Evolutionary conservation across 2,797 vertebrate species (phyloP), one percentile per base, ranked within the genome.

Genomic region (Anisognathus igniventris): DNA sequence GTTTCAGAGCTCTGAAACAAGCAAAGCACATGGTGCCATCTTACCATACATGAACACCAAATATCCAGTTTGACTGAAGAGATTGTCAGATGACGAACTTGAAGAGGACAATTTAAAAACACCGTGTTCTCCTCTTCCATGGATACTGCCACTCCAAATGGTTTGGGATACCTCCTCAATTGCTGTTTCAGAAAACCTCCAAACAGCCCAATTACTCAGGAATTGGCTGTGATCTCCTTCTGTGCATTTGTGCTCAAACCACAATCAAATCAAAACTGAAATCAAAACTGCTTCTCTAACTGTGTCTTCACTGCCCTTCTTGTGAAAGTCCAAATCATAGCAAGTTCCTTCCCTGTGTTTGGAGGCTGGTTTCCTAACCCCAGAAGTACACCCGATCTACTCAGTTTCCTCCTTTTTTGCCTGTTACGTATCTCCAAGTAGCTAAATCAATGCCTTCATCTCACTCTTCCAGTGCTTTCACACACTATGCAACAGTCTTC

Each of bases 321-420:
- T 13, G 20, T 27, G 10, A 0, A 4, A 60, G 20, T 21, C 31
- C 9, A 57, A 56, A 73, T 20, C 6, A 13, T 7, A 48, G 25
- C 11, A 80, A 7, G 4, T 5, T 44, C 15, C 15, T 60, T 74
- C 19, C 6, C 7, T 2, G 0, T 0, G 0, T 39, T 62, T 65
- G 16, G 5, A 39, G 19, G 4, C 2, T 78, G 31, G 9, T 45
- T 68, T 88, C 13, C 18, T 73, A 62, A 51, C 15, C 21, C 12
- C 48, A 60, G 44, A 12, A 39, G 13, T 39, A 74, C 21, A 28
- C 16, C 31, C 28, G 30, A 48, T 17, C 42, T 64, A 6, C 31
- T 58, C 7, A 25, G 10, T 2, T 2, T 12, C 10, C 22, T 91
- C 33, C 19, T 14, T 45, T 31, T 76, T 58, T 67, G 27, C 19